phyloP scores from a whole-genome alignment of 2,113 vertebrate species.

The Thomomys bottae region DNA sequence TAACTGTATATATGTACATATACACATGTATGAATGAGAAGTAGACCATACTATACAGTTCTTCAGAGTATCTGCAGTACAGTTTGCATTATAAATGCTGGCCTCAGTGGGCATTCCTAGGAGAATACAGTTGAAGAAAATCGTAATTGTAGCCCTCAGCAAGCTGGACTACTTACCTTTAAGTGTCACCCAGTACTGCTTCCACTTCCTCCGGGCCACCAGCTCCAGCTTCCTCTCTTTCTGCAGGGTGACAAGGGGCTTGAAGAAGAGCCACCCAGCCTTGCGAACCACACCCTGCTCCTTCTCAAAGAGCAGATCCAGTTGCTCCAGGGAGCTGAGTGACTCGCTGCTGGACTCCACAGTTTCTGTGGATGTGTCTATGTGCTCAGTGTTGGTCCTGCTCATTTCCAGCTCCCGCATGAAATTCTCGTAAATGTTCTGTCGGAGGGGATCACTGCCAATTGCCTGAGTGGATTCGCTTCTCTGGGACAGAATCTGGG shows the following conservation, averaged over 20 bases:
- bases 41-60: no score
- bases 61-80: background rate
- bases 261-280: conserved; percentile 97
- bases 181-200: conserved; percentile 96
- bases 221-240: conserved; percentile 97
- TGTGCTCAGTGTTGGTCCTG: conserved; percentile 81
- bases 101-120: background rate
- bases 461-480: conserved; percentile 89
- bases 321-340: conserved; percentile 93
- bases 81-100: accelerated
- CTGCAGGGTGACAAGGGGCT: conserved; percentile 94
- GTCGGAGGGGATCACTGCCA: conserved; percentile 88
- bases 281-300: conserved; percentile 97
- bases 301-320: conserved; percentile 96
- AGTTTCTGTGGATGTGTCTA: conserved; percentile 79
- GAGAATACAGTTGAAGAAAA: background rate
- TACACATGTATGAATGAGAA: background rate
- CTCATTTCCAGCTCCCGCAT: conserved; percentile 94
- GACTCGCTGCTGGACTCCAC: conserved; percentile 94
- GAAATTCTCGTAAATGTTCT: conserved; percentile 97
- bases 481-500: conserved; percentile 85
- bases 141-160: background rate
- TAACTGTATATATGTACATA: no score
- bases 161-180: conserved; percentile 88
- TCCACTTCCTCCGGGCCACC: conserved; percentile 94